These are phyloP conservation scores for Norana najaformis DNA, from an alignment of 2,888 invertebrate species.

Conservation along the genomic window DNA sequence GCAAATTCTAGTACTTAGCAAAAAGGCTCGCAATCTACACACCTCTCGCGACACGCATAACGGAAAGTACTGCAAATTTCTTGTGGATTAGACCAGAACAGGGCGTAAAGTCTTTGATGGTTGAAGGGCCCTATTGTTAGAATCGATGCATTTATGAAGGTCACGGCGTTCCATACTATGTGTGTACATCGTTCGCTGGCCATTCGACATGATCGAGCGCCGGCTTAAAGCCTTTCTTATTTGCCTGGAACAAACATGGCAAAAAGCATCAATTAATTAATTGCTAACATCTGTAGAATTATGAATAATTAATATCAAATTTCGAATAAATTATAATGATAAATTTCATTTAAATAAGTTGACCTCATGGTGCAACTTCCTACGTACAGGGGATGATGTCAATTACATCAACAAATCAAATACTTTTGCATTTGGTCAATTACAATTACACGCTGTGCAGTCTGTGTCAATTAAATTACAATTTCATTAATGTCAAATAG, in stretches of 20 bases:
- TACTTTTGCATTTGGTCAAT: too few species aligned
- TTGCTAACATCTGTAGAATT: too few species aligned
- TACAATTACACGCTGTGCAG: too few species aligned
- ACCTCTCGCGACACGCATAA: not conserved
- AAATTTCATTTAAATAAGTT: too few species aligned
- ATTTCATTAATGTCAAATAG: too few species aligned
- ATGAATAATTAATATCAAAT: too few species aligned
- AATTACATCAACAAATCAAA: too few species aligned
- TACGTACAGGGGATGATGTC: too few species aligned
- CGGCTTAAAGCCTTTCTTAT: conserved; percentile 51
- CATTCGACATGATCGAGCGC: conserved; percentile 42
- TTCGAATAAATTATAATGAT: too few species aligned
- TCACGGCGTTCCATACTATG: conserved; percentile 22
- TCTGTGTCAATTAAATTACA: too few species aligned
- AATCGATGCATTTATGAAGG: conserved; percentile 1
- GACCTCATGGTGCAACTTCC: too few species aligned
- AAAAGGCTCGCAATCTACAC: conserved; percentile 4
- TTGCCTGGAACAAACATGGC: conserved; percentile 49
- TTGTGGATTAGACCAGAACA: not conserved
- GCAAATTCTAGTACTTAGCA: not conserved
- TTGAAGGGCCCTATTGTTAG: not conserved
- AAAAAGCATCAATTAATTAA: not conserved
- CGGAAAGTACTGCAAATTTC: conserved; percentile 10
- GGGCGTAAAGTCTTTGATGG: not conserved
- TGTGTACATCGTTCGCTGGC: conserved; percentile 31